phyloP scores from a whole-genome alignment of 2,888 invertebrate species.

The Podotricha telesiphe region DNA sequence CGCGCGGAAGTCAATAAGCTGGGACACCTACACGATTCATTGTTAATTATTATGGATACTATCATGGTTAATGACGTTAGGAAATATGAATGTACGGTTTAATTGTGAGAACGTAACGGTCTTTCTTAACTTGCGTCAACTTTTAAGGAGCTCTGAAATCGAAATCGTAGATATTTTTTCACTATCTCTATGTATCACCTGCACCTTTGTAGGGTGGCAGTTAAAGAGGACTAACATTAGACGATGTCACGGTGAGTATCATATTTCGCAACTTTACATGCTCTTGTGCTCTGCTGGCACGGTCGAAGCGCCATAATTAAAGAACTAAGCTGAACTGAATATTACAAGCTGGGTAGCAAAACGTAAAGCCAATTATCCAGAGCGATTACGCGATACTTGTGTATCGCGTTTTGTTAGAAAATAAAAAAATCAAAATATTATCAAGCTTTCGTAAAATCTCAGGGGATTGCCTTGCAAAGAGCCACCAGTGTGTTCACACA shows the following conservation, averaged over 20 bases:
- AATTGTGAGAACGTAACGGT: slow-evolving; percentile 37
- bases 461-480: slow-evolving; percentile 27
- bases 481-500: slow-evolving; percentile 26
- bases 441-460: slow-evolving; percentile 13
- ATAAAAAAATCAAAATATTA: background rate
- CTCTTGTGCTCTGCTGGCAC: too few relatives aligned
- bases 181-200: too few relatives aligned
- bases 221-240: too few relatives aligned
- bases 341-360: too few relatives aligned
- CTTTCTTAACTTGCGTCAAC: slow-evolving; percentile 11
- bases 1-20: slow-evolving; percentile 48
- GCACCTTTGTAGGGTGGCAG: too few relatives aligned
- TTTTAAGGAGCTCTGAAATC: slow-evolving; percentile 22
- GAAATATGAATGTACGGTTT: slow-evolving; percentile 39
- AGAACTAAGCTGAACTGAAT: too few relatives aligned
- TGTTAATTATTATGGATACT: slow-evolving; percentile 47
- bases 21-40: slow-evolving; percentile 47
- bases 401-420: background rate
- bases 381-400: too few relatives aligned
- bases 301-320: too few relatives aligned
- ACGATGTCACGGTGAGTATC: too few relatives aligned
- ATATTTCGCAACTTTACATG: too few relatives aligned
- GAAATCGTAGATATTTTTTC: too few relatives aligned
- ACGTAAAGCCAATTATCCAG: too few relatives aligned
- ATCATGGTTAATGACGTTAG: slow-evolving; percentile 38